Conservation (phyloP, 2,113 vertebrate species). For the Catharus minimus region DNA sequence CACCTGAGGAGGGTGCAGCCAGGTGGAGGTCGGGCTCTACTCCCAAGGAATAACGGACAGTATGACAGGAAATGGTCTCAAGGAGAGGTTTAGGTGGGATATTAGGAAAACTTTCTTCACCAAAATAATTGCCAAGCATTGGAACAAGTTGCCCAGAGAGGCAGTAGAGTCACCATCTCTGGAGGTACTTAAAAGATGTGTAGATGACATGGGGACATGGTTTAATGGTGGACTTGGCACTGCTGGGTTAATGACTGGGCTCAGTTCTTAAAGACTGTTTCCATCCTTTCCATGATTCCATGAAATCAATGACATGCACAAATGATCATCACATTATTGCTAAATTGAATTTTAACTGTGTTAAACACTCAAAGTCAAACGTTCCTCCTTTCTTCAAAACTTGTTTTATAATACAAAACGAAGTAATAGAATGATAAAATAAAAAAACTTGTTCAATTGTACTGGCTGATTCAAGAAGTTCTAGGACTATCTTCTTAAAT, state of each 20-base stretch:
- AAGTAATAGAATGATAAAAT: not conserved
- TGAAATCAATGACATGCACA: not conserved
- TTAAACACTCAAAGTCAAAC: not conserved
- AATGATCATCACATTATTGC: not conserved
- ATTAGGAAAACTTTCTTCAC: not conserved
- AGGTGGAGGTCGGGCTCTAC: rapidly evolving
- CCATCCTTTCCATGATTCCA: not conserved
- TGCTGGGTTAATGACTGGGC: not conserved
- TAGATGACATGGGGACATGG: not conserved
- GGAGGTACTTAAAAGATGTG: not conserved
- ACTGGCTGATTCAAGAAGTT: not conserved
- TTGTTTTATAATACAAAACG: not conserved
- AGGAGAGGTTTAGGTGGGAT: not conserved
- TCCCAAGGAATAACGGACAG: not conserved
- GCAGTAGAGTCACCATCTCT: not conserved
- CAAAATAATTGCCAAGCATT: not conserved
- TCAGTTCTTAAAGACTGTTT: not conserved
- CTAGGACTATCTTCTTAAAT: not conserved
- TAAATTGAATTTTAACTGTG: not conserved
- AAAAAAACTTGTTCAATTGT: not conserved
- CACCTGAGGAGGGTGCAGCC: not conserved
- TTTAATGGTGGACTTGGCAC: not conserved
- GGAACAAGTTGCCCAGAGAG: not conserved
- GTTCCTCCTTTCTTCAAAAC: not conserved
- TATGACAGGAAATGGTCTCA: not conserved